Percentiles rank a stretch among this genome's conserved stretches.
These are phyloP conservation scores for Eupeodes luniger DNA, from an alignment of 2,888 invertebrate genomes.

Conservation along the genomic window DNA sequence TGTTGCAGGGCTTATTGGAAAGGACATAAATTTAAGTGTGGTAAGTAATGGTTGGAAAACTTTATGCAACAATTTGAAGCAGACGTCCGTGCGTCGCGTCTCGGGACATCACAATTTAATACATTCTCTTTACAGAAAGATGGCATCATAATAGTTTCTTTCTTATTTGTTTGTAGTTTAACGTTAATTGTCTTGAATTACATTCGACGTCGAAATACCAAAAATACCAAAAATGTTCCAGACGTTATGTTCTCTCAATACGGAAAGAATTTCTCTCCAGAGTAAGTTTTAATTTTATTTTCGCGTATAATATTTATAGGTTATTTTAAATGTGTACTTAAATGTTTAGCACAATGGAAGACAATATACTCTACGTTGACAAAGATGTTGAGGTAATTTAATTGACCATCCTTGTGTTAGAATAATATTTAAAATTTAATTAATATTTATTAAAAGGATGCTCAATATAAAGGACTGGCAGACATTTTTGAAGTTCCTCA, in stretches of 20 bases:
- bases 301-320: not conserved
- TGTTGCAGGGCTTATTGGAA: conserved; percentile 30
- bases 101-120: not conserved
- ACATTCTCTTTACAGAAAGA: conserved; percentile 24
- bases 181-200: conserved; percentile 36
- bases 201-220: conserved; percentile 41
- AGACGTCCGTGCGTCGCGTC: no score
- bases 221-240: conserved; percentile 44
- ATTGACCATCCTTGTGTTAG: not conserved
- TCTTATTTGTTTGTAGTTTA: conserved; percentile 24
- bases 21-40: conserved; percentile 34
- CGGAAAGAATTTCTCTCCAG: conserved; percentile 56
- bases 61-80: no score
- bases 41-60: conserved; percentile 31
- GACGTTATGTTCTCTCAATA: conserved; percentile 47
- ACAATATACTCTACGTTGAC: conserved; percentile 86
- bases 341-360: conserved; percentile 83
- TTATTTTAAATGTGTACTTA: conserved; percentile 65
- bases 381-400: conserved; percentile 85
- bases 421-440: not conserved
- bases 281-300: conserved; percentile 45
- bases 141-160: conserved; percentile 40
- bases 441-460: conserved; percentile 78
- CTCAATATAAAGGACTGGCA: conserved; percentile 80
- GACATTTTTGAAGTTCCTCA: conserved; percentile 82